Conservation (phyloP, 2,113 vertebrate genomes). For the Uropsilus gracilis region DNA sequence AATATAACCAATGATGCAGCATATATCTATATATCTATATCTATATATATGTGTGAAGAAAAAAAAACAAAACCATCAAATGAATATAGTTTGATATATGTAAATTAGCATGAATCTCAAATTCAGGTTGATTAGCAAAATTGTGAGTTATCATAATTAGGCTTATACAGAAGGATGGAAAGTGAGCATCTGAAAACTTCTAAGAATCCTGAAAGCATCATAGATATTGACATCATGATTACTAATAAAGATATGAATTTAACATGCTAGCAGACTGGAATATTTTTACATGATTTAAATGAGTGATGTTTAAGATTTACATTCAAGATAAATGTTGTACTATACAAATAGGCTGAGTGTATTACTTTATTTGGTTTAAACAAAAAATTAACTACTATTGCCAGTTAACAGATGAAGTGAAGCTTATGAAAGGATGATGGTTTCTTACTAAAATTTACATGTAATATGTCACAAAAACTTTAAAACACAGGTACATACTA, state of each 20-base stretch:
- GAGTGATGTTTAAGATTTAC: not conserved
- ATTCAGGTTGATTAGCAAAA: not conserved
- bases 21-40: too few relatives aligned
- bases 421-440: too few relatives aligned
- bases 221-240: not conserved
- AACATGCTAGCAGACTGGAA: not conserved
- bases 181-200: not conserved
- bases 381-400: too few relatives aligned
- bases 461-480: too few relatives aligned
- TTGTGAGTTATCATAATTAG: not conserved
- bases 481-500: too few relatives aligned
- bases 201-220: not conserved
- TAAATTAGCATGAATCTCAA: too few relatives aligned
- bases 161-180: not conserved
- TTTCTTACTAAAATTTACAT: too few relatives aligned
- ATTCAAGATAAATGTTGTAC: not conserved
- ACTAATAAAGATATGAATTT: not conserved
- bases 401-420: too few relatives aligned
- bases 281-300: not conserved
- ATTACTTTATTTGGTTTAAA: too few relatives aligned
- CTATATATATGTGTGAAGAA: not conserved
- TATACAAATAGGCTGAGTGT: not conserved
- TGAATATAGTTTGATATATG: too few relatives aligned
- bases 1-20: too few relatives aligned
- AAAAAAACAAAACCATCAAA: too few relatives aligned